Evolutionary conservation across 2,888 invertebrate species (phyloP), one percentile per base, ranked within the genome.

Genomic region (Coenonympha glycerion): DNA sequence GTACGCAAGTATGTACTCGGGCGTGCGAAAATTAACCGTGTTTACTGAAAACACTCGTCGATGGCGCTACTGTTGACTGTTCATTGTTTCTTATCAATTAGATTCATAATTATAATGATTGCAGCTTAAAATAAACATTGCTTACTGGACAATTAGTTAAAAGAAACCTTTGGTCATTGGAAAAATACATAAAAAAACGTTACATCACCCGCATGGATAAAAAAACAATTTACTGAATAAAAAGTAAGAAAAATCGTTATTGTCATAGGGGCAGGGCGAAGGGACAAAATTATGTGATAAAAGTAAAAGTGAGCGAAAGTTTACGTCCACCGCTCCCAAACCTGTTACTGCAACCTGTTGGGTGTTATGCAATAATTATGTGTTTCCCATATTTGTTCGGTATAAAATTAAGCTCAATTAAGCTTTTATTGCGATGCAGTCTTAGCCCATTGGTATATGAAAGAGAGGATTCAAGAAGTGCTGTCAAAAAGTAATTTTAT

Each of bases 11-110:
- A n/a, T n/a, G n/a, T n/a, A n/a, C n/a, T n/a, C n/a, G n/a, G 47
- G 28, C 44, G 40, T 49, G 31, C 21, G 13, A 16, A 21, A 34
- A 60, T 33, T 44, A 30, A 19, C 22, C 47, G 47, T 57, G 60
- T 60, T 66, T 60, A 49, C 56, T 47, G 51, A 41, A 51, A 33
- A 49, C 36, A 34, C 53, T 66, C 63, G 57, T 58, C 57, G 74
- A 64, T 67, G 75, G 76, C 74, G 71, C 61, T 71, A 57, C 49
- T 55, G n/a, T n/a, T n/a, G 71, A 57, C 49, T 55, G n/a, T n/a
- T n/a, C n/a, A n/a, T n/a, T n/a, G n/a, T n/a, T n/a, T n/a, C n/a
- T n/a, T n/a, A n/a, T n/a, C n/a, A n/a, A n/a, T n/a, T n/a, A n/a
- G n/a, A n/a, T n/a, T n/a, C n/a, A n/a, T n/a, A n/a, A n/a, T n/a